Evolutionary conservation across 2,888 invertebrate species (phyloP).

Genomic region (Eupithecia tripunctaria): DNA sequence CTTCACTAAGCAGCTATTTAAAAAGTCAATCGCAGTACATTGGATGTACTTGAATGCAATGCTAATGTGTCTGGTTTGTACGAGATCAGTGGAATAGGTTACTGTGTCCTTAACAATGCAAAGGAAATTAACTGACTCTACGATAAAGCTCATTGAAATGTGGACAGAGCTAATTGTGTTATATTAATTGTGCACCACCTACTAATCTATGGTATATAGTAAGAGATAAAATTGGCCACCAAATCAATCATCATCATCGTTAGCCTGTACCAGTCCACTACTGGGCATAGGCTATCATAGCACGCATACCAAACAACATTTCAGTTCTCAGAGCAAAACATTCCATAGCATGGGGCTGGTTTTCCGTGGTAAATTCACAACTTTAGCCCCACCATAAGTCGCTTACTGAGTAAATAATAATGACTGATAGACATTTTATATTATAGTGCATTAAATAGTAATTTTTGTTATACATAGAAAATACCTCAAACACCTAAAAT

Average conservation of each 20-base stretch:
- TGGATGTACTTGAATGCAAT: constrained; percentile 39
- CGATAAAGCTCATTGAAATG: not conserved
- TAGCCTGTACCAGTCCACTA: not conserved
- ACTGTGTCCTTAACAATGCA: constrained; percentile 12
- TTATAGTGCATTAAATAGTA: too few relatives aligned
- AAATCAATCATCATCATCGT: not conserved
- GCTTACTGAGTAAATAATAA: too few relatives aligned
- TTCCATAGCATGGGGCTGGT: not conserved
- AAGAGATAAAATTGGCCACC: not conserved
- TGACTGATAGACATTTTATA: too few relatives aligned
- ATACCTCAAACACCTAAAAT: too few relatives aligned
- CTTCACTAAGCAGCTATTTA: constrained; percentile 26
- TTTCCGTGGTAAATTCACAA: not conserved
- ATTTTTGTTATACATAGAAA: too few relatives aligned
- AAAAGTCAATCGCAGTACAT: constrained; percentile 26
- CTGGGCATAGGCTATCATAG: not conserved
- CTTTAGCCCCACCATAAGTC: too few relatives aligned
- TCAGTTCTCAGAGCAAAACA: not conserved
- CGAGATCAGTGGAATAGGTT: constrained; percentile 34
- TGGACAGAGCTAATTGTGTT: not conserved
- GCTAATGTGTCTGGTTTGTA: constrained; percentile 17
- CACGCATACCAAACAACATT: not conserved
- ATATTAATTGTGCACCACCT: too few relatives aligned
- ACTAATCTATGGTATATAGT: too few relatives aligned
- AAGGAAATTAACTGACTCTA: not conserved